phyloP scores from a whole-genome alignment of 2,797 vertebrate species.

The Lepilemur septentrionalis region DNA sequence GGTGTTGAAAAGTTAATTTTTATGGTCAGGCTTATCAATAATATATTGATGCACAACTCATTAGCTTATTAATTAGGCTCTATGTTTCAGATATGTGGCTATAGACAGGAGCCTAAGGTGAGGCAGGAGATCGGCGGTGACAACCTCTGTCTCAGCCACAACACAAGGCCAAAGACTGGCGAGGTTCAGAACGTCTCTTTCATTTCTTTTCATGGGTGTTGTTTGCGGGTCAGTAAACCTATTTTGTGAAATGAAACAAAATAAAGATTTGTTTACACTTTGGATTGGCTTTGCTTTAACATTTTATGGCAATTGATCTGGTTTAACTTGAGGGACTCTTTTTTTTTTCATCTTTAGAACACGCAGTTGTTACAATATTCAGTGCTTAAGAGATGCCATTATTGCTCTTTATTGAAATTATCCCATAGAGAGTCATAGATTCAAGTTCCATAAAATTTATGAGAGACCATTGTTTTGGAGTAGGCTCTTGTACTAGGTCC shows the following conservation, averaged over 20 bases:
- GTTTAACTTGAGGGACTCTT: neutral
- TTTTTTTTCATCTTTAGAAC: neutral
- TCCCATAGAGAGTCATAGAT: neutral
- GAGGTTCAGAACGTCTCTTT: neutral
- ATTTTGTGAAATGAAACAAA: neutral
- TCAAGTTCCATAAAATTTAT: neutral
- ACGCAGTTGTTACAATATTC: neutral
- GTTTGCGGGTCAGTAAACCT: neutral
- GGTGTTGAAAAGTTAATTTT: constrained; percentile 53
- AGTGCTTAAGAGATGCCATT: neutral
- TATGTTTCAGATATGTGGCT: neutral
- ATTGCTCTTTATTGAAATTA: neutral
- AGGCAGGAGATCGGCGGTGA: neutral
- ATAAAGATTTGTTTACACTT: neutral
- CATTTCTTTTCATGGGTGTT: neutral
- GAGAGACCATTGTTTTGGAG: neutral
- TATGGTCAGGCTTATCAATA: constrained; percentile 36
- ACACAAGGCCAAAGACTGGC: accelerated
- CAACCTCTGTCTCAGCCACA: neutral
- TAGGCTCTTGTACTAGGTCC: neutral
- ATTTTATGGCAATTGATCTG: neutral
- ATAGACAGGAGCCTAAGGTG: neutral
- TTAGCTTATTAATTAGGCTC: constrained; percentile 60
- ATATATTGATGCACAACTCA: constrained; percentile 65
- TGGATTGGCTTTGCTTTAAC: neutral